Base-by-base conservation (phyloP, 2,888 invertebrate genomes). In the Cataglyphis albicans region DNA sequence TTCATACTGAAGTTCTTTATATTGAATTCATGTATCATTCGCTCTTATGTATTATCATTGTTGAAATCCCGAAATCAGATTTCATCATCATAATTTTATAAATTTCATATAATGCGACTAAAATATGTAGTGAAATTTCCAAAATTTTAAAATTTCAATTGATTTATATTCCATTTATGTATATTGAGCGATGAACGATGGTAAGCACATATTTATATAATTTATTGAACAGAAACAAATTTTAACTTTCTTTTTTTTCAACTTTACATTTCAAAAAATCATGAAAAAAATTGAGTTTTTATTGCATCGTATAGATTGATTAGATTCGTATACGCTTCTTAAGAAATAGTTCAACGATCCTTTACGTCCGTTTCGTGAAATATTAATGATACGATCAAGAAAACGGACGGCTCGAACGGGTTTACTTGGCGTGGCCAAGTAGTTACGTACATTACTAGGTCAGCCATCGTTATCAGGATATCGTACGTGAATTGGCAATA, bases 361-460 rank as follows among this genome's bases (percentile, higher is more conserved):
- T 75, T 67, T 35, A 65, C 44, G 21, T 44, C 32, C 32, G n/a
- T 64, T 41, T 57, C 44, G 44, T 59, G 25, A 80, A 59, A 70
- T 70, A 72, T 70, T 70, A 57, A 35, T 59, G 44, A 44, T 32
- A 65, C 38, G 6, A 81, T 52, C 12, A 25, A 57, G 41, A 82
- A 59, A 59, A 59, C 25, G 10, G 12, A 44, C 15, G 44, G 61
- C 48, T n/a, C 41, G 61, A 44, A 67, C 2, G 29, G 74, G 78
- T 81, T 73, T 70, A 83, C 18, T 21, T 21, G 44, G 35, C 32
- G 35, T 38, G 21, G 21, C 44, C 72, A 80, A 80, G 59, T 59
- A 78, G 68, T 84, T 82, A 74, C 10, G 64, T 57, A 29, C 12
- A 67, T 48, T 85, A 88, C 81, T 91, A 89, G 91, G 91, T 89